Evolutionary conservation across 2,888 invertebrate species (phyloP), one percentile per base, ranked within the genome.

Genomic region (Tipula confusa): DNA sequence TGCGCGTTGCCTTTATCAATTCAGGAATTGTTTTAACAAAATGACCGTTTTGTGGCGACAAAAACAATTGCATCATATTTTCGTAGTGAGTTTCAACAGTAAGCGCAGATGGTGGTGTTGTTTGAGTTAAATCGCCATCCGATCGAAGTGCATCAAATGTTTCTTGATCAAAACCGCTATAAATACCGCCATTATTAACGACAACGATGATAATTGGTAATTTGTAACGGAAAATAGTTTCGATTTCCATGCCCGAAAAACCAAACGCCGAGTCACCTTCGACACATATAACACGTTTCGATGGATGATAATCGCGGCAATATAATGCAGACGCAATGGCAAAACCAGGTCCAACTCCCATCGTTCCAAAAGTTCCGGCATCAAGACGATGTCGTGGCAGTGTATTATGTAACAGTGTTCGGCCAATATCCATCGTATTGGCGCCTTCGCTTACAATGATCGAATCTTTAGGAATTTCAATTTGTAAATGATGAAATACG

Each of bases 221-320:
- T 87, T 96, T 95, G 89, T 98, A 98, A 84, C 98, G 95, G 87
- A 95, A 94, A 93, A 98, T 96, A 0, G 98, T 99, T 90, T 99
- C 99, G 29, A 98, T 92, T 91, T 99, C 99, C 98, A 98, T 98
- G 87, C 97, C 98, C 29, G 98, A 97, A 91, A 99, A 99, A 1
- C 99, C 99, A 89, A 99, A 98, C 0, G 98, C 99, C 79, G 97
- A 97, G 88, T 99, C 99, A 0, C 98, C 98, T 90, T 98, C 97
- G 0, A 98, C 95, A 88, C 98, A 98, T 84, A 98, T 91, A 0
- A 99, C 97, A 85, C 94, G 92, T 88, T 97, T 97, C 0, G 91
- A 91, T 0, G 97, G 96, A 7, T 93, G 93, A 88, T 94, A 90
- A 88, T 97, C 95, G 84, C 95, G 93, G 87, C 96, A 97, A 91